Percentiles rank a stretch among this genome's conserved stretches.
These are phyloP conservation scores for Heliothis peltigera DNA, from an alignment of 2,888 invertebrate genomes.

Conservation along the genomic window DNA sequence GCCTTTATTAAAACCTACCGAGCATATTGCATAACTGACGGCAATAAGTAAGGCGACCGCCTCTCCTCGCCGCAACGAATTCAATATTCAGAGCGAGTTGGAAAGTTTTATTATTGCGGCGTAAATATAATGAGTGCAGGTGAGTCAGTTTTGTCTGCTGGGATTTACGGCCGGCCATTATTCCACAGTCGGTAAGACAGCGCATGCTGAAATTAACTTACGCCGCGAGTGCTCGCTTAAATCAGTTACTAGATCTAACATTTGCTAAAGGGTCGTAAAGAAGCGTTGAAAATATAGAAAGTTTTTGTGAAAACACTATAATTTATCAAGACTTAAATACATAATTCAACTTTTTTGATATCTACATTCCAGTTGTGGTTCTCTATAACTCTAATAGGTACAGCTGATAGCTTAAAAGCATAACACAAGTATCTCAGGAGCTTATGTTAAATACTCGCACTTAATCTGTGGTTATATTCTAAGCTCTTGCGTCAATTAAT, in stretches of 20 bases:
- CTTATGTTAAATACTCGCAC: no score
- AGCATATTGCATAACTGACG: constrained; percentile 87
- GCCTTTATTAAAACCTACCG: constrained; percentile 88
- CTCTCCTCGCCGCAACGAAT: constrained; percentile 84
- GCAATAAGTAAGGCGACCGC: constrained; percentile 87
- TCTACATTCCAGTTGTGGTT: no score
- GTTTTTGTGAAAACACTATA: no score
- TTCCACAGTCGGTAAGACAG: constrained; percentile 76
- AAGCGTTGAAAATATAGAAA: constrained; percentile 31
- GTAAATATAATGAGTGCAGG: constrained; percentile 90
- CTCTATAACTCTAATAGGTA: no score
- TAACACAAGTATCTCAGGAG: no score
- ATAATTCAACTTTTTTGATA: no score
- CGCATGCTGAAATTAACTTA: constrained; percentile 77
- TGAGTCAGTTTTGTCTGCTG: constrained; percentile 85
- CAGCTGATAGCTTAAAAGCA: no score
- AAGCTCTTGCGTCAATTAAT: background rate
- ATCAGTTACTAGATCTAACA: constrained; percentile 77
- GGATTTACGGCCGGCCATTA: constrained; percentile 83
- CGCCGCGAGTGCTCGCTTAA: constrained; percentile 71
- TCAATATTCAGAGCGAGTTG: constrained; percentile 88
- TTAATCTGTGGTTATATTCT: no score
- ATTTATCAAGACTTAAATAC: no score
- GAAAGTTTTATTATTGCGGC: constrained; percentile 89
- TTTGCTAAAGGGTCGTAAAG: constrained; percentile 62